These are phyloP conservation scores for Leptopilina syphax DNA, from an alignment of 2,888 invertebrate genomes.

Conservation along the genomic window DNA sequence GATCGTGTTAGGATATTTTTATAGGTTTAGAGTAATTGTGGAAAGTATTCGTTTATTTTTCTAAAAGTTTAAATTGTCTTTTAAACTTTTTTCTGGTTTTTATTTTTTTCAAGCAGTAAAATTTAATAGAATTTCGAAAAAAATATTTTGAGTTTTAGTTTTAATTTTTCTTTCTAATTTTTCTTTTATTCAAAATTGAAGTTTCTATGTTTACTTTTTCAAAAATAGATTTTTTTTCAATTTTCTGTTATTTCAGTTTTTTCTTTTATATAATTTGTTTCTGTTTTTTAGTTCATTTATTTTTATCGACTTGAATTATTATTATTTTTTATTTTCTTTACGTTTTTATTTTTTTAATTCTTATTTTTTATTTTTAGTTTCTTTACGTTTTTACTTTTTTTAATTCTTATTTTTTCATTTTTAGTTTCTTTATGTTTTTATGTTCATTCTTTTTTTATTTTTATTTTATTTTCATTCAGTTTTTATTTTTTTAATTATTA, in stretches of 20 bases:
- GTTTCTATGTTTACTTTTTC: slow-evolving; percentile 41
- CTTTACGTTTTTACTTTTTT: not conserved
- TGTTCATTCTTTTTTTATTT: not conserved
- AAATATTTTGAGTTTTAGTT: not conserved
- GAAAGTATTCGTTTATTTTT: slow-evolving; percentile 52
- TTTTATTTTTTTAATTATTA: not conserved
- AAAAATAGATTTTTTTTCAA: too few relatives aligned
- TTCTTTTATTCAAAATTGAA: slow-evolving; percentile 27
- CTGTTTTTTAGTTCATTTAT: too few relatives aligned
- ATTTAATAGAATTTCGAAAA: not conserved
- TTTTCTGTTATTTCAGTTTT: slow-evolving; percentile 8
- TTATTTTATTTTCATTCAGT: not conserved
- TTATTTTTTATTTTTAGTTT: too few relatives aligned
- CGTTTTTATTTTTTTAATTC: too few relatives aligned
- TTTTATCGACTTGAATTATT: too few relatives aligned
- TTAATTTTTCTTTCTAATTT: not conserved
- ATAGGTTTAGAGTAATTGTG: slow-evolving; percentile 53
- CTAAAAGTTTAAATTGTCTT: slow-evolving; percentile 28
- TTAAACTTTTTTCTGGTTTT: not conserved
- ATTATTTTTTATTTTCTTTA: too few relatives aligned
- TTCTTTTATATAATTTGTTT: slow-evolving; percentile 8
- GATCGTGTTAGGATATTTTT: not conserved
- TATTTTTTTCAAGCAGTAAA: not conserved
- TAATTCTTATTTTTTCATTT: too few relatives aligned
- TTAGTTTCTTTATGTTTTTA: too few relatives aligned